Base-by-base conservation (phyloP, 2,888 invertebrate genomes). In the Cantharis lateralis region DNA sequence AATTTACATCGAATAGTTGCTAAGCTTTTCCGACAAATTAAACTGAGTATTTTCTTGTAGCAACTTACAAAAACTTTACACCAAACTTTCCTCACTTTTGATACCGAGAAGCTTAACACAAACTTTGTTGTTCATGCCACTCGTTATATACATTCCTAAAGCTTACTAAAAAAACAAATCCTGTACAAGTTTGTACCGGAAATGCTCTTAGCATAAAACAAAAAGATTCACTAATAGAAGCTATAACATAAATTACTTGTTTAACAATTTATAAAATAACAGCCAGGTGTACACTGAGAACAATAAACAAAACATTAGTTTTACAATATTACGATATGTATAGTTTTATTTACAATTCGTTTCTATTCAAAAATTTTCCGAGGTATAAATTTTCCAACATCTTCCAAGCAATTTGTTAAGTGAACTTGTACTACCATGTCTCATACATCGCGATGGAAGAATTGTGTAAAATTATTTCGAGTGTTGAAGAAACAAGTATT, bases 101-200 rank as follows among this genome's bases (percentile, higher is more conserved):
- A 76, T 76, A 76, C 76, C 71, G 75, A 77, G 73, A 69, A 81
- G 79, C 79, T 81, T 79, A 78, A 74, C 71, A 64, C 68, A 72
- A 77, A 79, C 68, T 81, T 79, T 81, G 78, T 77, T 72, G 77
- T 61, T 75, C 72, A 75, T 76, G 77, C 79, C 71, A 75, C 75
- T 80, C 75, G 80, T 79, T 80, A 80, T 80, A 80, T 78, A 77
- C 80, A 80, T 81, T 80, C 79, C 70, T 66, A 63, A 77, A 78
- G 78, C 78, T 76, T 80, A 76, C 78, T 78, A 81, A 81, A 82
- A 24, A 82, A 82, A 80, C 81, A 82, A 82, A 80, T 81, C 80
- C 81, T 79, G 79, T 77, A 80, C 80, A 81, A 81, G 80, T 81
- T 81, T 81, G 76, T 79, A 78, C 80, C 79, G 77, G 77, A 78